Evolutionary conservation across 2,888 invertebrate species (phyloP).

Genomic region (Thelaira solivaga): DNA sequence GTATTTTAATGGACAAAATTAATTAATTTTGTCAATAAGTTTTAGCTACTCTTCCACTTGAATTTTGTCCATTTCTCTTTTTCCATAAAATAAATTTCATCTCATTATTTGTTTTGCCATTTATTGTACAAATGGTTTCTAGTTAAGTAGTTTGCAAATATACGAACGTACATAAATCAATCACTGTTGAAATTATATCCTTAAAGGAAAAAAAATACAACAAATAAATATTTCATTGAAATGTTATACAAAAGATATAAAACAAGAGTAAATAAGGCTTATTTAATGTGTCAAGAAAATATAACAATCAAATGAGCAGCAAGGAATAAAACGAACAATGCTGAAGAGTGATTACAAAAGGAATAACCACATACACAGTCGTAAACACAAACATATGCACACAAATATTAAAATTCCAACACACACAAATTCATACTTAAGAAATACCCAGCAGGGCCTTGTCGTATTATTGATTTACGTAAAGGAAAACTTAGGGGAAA

Average conservation of each 20-base stretch:
- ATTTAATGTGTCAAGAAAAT: conserved; percentile 54
- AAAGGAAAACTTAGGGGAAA: too few species aligned
- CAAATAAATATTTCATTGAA: background rate
- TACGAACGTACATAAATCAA: conserved; percentile 47
- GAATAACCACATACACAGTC: background rate
- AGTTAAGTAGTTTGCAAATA: conserved; percentile 3
- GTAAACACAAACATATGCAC: background rate
- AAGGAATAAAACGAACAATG: conserved; percentile 18
- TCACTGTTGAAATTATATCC: conserved; percentile 23
- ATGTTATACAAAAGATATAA: background rate
- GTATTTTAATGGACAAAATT: too few species aligned
- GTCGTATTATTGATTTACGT: too few species aligned
- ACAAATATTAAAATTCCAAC: background rate
- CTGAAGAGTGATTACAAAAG: background rate
- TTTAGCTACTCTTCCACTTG: background rate
- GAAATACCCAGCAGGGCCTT: background rate
- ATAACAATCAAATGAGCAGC: conserved; percentile 19
- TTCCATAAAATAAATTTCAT: too few species aligned
- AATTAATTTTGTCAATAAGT: conserved; percentile 24
- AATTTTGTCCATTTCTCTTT: background rate
- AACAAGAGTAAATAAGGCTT: conserved; percentile 36
- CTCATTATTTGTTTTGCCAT: background rate
- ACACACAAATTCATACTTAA: background rate
- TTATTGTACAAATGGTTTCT: background rate
- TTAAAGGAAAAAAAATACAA: background rate